Evolutionary conservation across 2,797 vertebrate species (phyloP).

Genomic region (Microctenopoma steveboyesi): DNA sequence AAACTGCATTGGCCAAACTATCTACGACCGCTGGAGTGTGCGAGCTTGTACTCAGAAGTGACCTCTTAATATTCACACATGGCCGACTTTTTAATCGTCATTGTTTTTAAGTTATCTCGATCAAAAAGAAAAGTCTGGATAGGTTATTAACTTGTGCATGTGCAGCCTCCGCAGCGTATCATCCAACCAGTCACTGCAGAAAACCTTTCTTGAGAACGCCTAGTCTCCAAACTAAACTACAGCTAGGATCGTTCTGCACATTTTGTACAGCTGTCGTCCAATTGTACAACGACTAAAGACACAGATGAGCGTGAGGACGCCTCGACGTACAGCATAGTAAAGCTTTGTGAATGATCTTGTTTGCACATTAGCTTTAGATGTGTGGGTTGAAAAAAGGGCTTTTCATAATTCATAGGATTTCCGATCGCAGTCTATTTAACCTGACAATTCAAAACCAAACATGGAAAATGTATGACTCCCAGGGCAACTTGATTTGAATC

Average conservation of each 20-base stretch:
- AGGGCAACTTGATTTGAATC: constrained; percentile 91
- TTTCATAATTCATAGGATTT: constrained; percentile 85
- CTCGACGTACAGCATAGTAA: constrained; percentile 44
- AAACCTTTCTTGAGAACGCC: constrained; percentile 47
- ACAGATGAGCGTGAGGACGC: constrained; percentile 24
- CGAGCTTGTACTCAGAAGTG: constrained; percentile 66
- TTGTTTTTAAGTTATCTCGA: constrained; percentile 39
- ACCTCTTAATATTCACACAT: constrained; percentile 59
- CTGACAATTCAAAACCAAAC: constrained; percentile 80
- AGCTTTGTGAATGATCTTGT: constrained; percentile 75
- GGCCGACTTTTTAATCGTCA: constrained; percentile 56
- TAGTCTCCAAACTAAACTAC: constrained; percentile 38
- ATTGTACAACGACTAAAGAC: constrained; percentile 44
- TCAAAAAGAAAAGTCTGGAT: constrained; percentile 46
- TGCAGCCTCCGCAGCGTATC: constrained; percentile 59
- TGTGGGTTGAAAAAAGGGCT: constrained; percentile 89
- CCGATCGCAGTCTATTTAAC: constrained; percentile 73
- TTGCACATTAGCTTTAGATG: constrained; percentile 88
- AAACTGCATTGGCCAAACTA: constrained; percentile 56
- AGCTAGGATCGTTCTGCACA: constrained; percentile 25
- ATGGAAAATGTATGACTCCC: constrained; percentile 81
- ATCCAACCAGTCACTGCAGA: constrained; percentile 54
- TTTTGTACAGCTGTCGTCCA: constrained; percentile 47
- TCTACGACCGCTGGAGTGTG: constrained; percentile 48
- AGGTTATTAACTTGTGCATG: constrained; percentile 63